Evolutionary conservation across 1,140 invertebrate species (phyloP).

Genomic region (Asobara japonica): DNA sequence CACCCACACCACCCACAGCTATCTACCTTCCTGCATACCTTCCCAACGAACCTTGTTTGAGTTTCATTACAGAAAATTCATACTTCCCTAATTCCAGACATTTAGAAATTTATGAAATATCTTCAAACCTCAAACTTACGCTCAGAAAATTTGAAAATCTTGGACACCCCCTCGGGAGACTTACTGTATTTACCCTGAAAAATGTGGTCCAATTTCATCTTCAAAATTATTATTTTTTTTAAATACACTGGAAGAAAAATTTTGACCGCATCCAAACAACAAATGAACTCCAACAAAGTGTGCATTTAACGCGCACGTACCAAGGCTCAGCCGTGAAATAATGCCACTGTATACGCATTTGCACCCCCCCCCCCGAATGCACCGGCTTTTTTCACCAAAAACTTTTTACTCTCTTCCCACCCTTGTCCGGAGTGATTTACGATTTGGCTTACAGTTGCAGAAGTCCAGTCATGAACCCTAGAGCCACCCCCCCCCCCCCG

Average conservation of each 20-base stretch:
- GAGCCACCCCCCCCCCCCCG: too few relatives aligned
- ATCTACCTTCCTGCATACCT: neutral
- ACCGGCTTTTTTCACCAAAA: neutral
- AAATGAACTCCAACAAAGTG: slow-evolving; percentile 9
- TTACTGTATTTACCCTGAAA: too few relatives aligned
- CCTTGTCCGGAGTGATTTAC: slow-evolving; percentile 16
- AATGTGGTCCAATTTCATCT: too few relatives aligned
- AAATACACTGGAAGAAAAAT: slow-evolving; percentile 21
- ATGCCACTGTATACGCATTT: neutral
- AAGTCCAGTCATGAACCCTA: slow-evolving; percentile 10
- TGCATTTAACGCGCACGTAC: neutral
- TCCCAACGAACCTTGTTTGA: too few relatives aligned
- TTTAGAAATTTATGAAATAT: too few relatives aligned
- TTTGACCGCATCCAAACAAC: slow-evolving; percentile 1
- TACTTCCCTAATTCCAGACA: too few relatives aligned
- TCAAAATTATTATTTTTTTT: too few relatives aligned
- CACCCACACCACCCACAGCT: neutral
- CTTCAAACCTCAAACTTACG: too few relatives aligned
- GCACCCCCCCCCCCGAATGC: neutral
- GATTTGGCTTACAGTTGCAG: slow-evolving; percentile 11
- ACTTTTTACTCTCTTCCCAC: slow-evolving; percentile 13
- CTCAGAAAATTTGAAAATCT: too few relatives aligned
- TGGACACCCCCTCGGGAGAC: too few relatives aligned
- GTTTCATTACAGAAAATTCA: too few relatives aligned
- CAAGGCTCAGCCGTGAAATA: neutral